These are phyloP conservation scores for Drosophila setosimentum DNA, from an alignment of 2,888 invertebrate species.

Conservation along the genomic window DNA sequence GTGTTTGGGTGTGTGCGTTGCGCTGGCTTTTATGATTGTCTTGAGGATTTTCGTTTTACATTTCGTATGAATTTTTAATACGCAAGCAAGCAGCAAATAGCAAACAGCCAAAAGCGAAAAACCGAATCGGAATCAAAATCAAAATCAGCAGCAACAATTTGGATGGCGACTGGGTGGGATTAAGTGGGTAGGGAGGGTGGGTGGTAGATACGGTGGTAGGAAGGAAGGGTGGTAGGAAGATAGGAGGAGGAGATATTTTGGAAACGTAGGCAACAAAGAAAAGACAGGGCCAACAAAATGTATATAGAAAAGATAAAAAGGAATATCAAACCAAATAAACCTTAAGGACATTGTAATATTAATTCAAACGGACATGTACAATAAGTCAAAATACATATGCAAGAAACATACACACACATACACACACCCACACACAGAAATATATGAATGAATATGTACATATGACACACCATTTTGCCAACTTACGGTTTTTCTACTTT, in stretches of 20 bases:
- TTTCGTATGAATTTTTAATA: slow-evolving; percentile 80
- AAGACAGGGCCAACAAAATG: slow-evolving; percentile 34
- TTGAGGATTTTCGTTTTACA: slow-evolving; percentile 81
- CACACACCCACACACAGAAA: neutral
- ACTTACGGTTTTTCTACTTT: slow-evolving; percentile 51
- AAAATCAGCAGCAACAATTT: slow-evolving; percentile 35
- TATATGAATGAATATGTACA: neutral
- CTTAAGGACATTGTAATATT: slow-evolving; percentile 82
- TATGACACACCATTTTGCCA: slow-evolving; percentile 30
- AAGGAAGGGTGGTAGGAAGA: no score
- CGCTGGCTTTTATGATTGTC: slow-evolving; percentile 72
- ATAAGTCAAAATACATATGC: slow-evolving; percentile 57
- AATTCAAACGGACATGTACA: slow-evolving; percentile 79
- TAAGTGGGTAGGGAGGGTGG: neutral
- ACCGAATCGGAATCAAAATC: slow-evolving; percentile 66
- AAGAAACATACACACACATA: slow-evolving; percentile 26
- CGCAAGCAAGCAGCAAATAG: slow-evolving; percentile 64
- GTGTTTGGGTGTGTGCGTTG: slow-evolving; percentile 12
- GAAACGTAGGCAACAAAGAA: slow-evolving; percentile 32
- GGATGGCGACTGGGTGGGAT: neutral
- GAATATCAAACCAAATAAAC: slow-evolving; percentile 79
- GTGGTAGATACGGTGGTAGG: no score
- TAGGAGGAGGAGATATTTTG: neutral
- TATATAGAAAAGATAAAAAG: slow-evolving; percentile 71
- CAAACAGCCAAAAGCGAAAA: slow-evolving; percentile 76